Conservation (phyloP, 2,888 invertebrate genomes). For the Nemapogon koenigi region DNA sequence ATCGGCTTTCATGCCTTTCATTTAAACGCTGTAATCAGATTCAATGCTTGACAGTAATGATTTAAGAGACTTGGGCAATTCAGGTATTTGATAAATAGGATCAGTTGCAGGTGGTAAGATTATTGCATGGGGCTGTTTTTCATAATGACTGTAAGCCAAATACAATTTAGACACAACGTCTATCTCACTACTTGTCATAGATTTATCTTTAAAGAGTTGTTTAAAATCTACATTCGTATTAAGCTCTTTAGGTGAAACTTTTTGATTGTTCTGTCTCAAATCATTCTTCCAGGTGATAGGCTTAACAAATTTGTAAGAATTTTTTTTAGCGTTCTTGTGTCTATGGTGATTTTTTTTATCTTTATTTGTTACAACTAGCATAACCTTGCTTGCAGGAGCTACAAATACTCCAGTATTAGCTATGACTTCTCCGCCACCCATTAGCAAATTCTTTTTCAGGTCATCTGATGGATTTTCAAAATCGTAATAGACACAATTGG, state of each 20-base stretch:
- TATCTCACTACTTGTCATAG: constrained; percentile 47
- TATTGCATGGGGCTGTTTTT: constrained; percentile 35
- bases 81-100: constrained; percentile 44
- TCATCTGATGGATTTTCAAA: constrained; percentile 45
- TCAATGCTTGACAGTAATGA: constrained; percentile 38
- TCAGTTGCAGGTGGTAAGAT: constrained; percentile 44
- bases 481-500: constrained; percentile 49
- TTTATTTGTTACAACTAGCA: constrained; percentile 32
- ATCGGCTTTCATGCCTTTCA: no score
- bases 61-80: constrained; percentile 35
- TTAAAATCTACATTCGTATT: constrained; percentile 33
- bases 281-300: constrained; percentile 36
- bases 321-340: constrained; percentile 22
- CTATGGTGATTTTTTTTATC: constrained; percentile 22
- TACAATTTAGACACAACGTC: constrained; percentile 41
- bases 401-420: constrained; percentile 20
- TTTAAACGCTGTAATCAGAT: constrained; percentile 30
- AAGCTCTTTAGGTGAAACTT: no score
- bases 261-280: constrained; percentile 24
- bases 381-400: constrained; percentile 25
- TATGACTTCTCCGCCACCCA: constrained; percentile 45
- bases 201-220: constrained; percentile 36
- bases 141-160: constrained; percentile 37
- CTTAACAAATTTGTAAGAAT: constrained; percentile 39
- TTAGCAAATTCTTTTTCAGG: constrained; percentile 42